These are phyloP conservation scores for Scaeva pyrastri DNA, from an alignment of 2,888 invertebrate species.

Conservation along the genomic window DNA sequence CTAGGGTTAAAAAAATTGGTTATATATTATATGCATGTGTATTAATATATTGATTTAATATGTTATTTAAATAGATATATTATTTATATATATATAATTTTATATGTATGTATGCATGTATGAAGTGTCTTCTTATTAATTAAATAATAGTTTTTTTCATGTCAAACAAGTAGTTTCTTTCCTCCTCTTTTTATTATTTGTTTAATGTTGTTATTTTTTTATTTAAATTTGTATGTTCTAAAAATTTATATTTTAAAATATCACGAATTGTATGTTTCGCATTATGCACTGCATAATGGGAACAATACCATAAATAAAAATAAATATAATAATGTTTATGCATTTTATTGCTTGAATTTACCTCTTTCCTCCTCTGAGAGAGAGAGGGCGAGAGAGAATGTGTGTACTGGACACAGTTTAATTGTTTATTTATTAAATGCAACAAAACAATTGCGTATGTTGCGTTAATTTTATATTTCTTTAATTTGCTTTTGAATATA, in stretches of 20 bases:
- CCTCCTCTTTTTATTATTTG: slow-evolving; percentile 32
- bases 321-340: slow-evolving; percentile 74
- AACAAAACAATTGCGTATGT: slow-evolving; percentile 59
- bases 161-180: slow-evolving; percentile 63
- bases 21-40: slow-evolving; percentile 51
- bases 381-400: slow-evolving; percentile 13
- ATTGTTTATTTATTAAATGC: slow-evolving; percentile 30
- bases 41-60: slow-evolving; percentile 41
- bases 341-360: slow-evolving; percentile 73
- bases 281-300: slow-evolving; percentile 74
- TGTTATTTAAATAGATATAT: too few relatives aligned
- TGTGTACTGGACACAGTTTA: slow-evolving; percentile 33
- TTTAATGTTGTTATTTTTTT: slow-evolving; percentile 32
- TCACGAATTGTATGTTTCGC: slow-evolving; percentile 76
- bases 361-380: slow-evolving; percentile 30
- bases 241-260: slow-evolving; percentile 76
- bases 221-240: slow-evolving; percentile 75
- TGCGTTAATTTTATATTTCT: slow-evolving; percentile 45
- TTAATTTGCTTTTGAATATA: slow-evolving; percentile 72
- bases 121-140: slow-evolving; percentile 56
- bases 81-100: slow-evolving; percentile 33
- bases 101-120: slow-evolving; percentile 38
- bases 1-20: slow-evolving; percentile 51
- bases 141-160: slow-evolving; percentile 64
- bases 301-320: slow-evolving; percentile 74